Percentiles rank a stretch among this genome's conserved stretches.
These are phyloP conservation scores for Meiosimyza decipiens DNA, from an alignment of 2,888 invertebrate genomes.

Conservation along the genomic window DNA sequence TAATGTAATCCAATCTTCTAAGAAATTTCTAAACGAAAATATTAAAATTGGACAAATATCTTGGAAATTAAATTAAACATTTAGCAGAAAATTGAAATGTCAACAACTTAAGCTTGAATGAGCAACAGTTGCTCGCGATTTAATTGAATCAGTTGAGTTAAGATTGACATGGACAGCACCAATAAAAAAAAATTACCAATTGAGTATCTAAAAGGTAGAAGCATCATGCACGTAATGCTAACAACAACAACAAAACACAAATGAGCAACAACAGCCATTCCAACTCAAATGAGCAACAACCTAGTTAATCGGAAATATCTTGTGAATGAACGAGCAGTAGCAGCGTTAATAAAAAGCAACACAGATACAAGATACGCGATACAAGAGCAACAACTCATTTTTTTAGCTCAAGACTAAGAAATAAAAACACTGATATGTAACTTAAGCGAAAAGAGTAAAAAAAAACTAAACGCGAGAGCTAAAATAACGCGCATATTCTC, in stretches of 20 bases:
- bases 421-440: neutral
- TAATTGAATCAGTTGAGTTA: constrained; percentile 1
- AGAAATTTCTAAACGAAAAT: neutral
- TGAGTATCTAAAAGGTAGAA: constrained; percentile 17
- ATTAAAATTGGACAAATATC: neutral
- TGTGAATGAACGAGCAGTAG: constrained; percentile 36
- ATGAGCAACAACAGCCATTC: neutral
- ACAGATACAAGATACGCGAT: neutral
- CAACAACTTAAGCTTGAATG: neutral
- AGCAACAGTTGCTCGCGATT: constrained; percentile 13
- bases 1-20: neutral
- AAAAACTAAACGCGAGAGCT: no score
- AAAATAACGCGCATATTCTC: neutral
- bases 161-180: constrained; percentile 13
- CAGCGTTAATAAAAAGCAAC: neutral
- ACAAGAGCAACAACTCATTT: constrained; percentile 16
- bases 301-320: constrained; percentile 39
- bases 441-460: no score
- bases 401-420: constrained; percentile 15
- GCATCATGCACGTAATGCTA: constrained; percentile 11
- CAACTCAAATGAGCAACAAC: constrained; percentile 21
- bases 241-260: constrained; percentile 17
- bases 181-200: neutral
- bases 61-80: constrained; percentile 1
- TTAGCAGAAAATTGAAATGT: neutral